Conservation (phyloP, 2,113 vertebrate species). For the Toxostoma redivivum region DNA sequence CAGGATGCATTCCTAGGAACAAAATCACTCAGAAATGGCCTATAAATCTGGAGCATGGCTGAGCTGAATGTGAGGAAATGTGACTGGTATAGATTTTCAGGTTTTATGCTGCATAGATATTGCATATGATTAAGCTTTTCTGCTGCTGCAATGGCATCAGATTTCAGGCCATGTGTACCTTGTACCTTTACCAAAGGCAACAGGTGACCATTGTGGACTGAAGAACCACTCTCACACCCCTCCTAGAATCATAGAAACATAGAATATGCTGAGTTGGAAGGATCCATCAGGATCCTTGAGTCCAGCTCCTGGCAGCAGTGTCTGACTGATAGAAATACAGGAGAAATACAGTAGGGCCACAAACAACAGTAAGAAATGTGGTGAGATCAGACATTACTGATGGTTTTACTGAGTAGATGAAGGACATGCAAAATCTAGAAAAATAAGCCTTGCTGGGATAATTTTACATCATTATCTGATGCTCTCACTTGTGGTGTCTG, state of each 20-base stretch:
- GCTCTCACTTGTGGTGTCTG: background rate
- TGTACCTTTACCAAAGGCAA: accelerated
- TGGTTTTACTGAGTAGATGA: background rate
- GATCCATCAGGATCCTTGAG: background rate
- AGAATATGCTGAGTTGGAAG: background rate
- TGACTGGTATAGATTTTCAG: background rate
- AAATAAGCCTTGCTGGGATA: background rate
- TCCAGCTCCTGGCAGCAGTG: background rate
- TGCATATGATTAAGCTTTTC: background rate
- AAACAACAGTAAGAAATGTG: background rate
- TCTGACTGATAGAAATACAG: background rate
- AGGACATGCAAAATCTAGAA: background rate
- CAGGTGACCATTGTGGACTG: accelerated
- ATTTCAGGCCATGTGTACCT: background rate
- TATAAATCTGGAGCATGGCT: constrained; percentile 37
- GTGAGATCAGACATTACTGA: background rate
- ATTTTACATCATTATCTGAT: background rate
- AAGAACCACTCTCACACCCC: background rate
- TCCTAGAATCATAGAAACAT: background rate
- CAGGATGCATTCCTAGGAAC: background rate
- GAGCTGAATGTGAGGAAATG: background rate
- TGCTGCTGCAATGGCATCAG: background rate
- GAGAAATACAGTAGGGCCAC: background rate
- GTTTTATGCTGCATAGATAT: background rate
- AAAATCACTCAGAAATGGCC: constrained; percentile 8